Evolutionary conservation across 2,888 invertebrate species (phyloP), one percentile per base, ranked within the genome.

Genomic region (Trichacis sp.): DNA sequence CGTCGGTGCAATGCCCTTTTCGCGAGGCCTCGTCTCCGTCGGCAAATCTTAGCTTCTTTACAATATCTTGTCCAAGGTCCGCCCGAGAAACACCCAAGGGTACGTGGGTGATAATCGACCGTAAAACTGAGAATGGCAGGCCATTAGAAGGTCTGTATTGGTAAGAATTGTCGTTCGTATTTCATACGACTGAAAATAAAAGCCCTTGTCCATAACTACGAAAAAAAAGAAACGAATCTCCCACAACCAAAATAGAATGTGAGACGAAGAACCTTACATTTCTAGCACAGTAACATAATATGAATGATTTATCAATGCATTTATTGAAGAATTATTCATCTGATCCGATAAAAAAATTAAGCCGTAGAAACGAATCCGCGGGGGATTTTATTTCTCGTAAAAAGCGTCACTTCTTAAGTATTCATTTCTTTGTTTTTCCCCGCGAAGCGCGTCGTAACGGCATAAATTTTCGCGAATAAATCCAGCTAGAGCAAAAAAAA

Each of bases 1-100:
- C n/a, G n/a, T n/a, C 76, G 73, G 74, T 69, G 73, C 77, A 79
- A 81, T 81, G 81, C 77, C 77, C 79, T 82, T 83, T 77, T 80
- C 70, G 72, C 69, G 55, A 66, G 56, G 46, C 70, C 66, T 60
- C 64, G 60, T 66, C 64, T 64, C 61, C 60, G 62, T 66, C 68
- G 64, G 63, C 72, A 75, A 78, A 78, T 80, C 77, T 78, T 71
- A 75, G 79, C 76, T 80, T 79, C 77, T 81, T 81, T 72, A 69
- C 71, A 73, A 73, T 73, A 69, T 70, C 53, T 68, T 53, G 49
- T 38, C 49, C 64, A 20, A 40, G 49, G 66, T 63, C 53, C 64
- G 51, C 24, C 11, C 14, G 24, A 24, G 64, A 40, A 54, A 62
- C 56, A 52, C 62, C 57, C 72, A 69, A 61, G 69, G 67, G 72